Evolutionary conservation across 92 coral and sea anemone genomes (phyloP), one percentile per base, ranked within the genome.

Genomic region (Zoanthus sociatus): DNA sequence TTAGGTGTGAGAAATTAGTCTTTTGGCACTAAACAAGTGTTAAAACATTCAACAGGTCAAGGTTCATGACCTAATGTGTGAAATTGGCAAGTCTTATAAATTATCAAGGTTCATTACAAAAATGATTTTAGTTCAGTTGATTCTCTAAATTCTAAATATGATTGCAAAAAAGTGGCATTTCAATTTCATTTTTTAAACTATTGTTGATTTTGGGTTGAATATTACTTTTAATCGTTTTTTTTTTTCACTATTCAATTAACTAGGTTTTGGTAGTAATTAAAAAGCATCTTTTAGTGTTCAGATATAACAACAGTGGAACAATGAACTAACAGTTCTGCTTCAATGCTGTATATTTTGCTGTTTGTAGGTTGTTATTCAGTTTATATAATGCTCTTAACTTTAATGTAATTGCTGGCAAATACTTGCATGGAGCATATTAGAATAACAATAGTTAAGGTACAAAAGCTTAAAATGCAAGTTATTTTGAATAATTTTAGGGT

Each of bases 321-420:
- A 4, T 9, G 30, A 69, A 69, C 6, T 30, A 33, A 21, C 44
- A 69, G 31, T 69, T 8, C 46, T 11, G 0, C 15, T 69, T 10
- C 15, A 69, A 8, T 30, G 31, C 15, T 69, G 46, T 69, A 20
- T 1, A 31, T 15, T 31, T 69, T 69, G 14, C 5, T 30, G 12
- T 33, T 69, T 69, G n/a, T 69, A 30, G 14, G 14, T 63, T 17
- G 33, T 69, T 20, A 16, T 69, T 69, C 73, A 26, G 26, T 26
- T 26, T 26, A 26, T 21, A 32, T 69, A 10, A 7, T 69, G 73
- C 73, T 69, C 73, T 26, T 69, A 9, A 61, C 53, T 7, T 5
- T 7, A 3, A 69, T 69, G 74, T 69, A 33, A 10, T 30, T 69
- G 74, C 74, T 69, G 74, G 74, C 74, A 69, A 69, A 30, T 31